phyloP scores from a whole-genome alignment of 2,888 invertebrate species.

The Spialia ferax region DNA sequence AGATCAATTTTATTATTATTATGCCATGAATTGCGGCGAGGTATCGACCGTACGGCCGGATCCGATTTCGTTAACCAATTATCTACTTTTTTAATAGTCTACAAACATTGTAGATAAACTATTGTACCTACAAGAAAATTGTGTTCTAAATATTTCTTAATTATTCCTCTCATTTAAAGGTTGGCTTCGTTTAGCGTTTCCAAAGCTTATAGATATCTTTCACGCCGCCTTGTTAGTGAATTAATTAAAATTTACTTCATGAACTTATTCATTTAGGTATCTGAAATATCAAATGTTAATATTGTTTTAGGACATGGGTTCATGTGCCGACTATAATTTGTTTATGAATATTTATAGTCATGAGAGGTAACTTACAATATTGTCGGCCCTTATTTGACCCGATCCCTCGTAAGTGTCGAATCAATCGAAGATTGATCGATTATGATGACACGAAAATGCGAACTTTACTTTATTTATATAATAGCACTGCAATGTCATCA shows the following conservation, averaged over 20 bases:
- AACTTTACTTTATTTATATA: too few relatives aligned
- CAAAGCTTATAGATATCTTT: background rate
- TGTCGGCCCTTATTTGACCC: background rate
- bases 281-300: too few relatives aligned
- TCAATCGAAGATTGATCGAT: constrained; percentile 1
- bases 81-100: constrained; percentile 18
- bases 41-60: constrained; percentile 9
- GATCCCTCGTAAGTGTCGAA: background rate
- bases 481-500: too few relatives aligned
- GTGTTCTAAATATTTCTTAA: background rate
- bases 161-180: background rate
- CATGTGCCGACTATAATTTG: background rate
- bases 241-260: background rate
- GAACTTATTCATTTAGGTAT: too few relatives aligned
- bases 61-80: constrained; percentile 33
- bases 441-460: background rate
- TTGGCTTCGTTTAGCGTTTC: background rate
- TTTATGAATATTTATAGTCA: background rate
- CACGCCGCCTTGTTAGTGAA: background rate
- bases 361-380: background rate
- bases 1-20: background rate
- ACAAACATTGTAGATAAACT: constrained; percentile 7
- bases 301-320: background rate
- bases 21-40: constrained; percentile 12
- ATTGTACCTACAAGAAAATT: background rate